Conservation (phyloP, 2,888 invertebrate genomes). For the Agrotis exclamationis region DNA sequence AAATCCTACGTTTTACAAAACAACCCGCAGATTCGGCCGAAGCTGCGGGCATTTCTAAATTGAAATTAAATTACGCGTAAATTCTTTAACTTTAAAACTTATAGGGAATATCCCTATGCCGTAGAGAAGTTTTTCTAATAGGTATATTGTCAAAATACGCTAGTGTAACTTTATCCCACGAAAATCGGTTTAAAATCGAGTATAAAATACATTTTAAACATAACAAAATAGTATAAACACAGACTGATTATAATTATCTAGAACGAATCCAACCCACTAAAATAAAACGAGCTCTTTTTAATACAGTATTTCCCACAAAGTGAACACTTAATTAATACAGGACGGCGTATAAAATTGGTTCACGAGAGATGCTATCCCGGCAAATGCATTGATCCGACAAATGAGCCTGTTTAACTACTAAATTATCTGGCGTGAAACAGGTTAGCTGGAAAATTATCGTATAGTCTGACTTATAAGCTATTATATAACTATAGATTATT, state of each 20-base stretch:
- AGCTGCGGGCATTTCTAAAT: no score
- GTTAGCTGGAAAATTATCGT: constrained; percentile 58
- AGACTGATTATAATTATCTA: constrained; percentile 11
- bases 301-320: constrained; percentile 38
- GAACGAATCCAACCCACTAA: constrained; percentile 13
- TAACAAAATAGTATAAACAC: background rate
- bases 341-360: constrained; percentile 36
- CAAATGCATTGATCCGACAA: constrained; percentile 61
- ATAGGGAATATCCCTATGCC: no score
- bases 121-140: no score
- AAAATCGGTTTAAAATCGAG: no score
- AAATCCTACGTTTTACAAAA: no score
- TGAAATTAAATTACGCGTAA: no score
- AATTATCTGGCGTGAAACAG: constrained; percentile 56
- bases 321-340: constrained; percentile 47
- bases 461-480: constrained; percentile 37
- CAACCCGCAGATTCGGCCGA: no score
- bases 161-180: no score
- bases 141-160: no score
- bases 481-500: constrained; percentile 1
- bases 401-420: constrained; percentile 60
- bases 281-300: constrained; percentile 36
- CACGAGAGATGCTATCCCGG: constrained; percentile 55
- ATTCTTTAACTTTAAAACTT: no score
- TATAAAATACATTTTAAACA: no score